These are phyloP conservation scores for Hetaerina americana DNA, from an alignment of 1,140 invertebrate species.

Conservation along the genomic window DNA sequence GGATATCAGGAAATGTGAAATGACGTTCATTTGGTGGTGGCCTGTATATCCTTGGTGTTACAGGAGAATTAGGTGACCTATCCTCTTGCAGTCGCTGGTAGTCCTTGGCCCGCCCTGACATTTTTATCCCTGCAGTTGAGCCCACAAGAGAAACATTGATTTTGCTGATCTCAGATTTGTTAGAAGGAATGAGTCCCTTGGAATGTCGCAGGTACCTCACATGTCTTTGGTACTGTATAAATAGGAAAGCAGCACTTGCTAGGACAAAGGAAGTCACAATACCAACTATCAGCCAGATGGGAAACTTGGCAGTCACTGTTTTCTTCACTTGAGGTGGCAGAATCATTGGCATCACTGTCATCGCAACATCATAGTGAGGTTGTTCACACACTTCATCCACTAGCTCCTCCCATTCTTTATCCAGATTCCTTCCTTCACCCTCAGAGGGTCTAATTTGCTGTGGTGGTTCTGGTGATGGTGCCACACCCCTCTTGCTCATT, in stretches of 20 bases:
- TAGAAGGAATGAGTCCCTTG: no score
- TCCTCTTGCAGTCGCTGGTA: background rate
- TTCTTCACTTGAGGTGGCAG: no score
- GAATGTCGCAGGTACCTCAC: no score
- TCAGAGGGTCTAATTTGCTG: background rate
- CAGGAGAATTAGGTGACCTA: background rate
- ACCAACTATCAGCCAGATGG: background rate
- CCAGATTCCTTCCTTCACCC: background rate
- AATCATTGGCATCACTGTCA: no score
- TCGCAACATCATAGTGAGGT: background rate
- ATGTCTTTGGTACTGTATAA: no score
- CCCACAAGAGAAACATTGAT: background rate
- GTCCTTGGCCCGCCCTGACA: background rate
- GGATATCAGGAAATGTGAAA: no score
- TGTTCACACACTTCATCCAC: background rate
- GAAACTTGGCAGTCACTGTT: background rate
- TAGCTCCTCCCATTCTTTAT: background rate
- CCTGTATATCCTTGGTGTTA: background rate
- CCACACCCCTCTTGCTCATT: background rate
- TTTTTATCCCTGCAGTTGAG: background rate
- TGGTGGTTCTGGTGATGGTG: background rate
- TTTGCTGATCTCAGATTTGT: background rate
- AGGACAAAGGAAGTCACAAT: no score
- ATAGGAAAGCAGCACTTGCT: no score
- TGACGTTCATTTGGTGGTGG: no score